phyloP scores from a whole-genome alignment of 2,888 invertebrate genomes.

The Macaria liturata region DNA sequence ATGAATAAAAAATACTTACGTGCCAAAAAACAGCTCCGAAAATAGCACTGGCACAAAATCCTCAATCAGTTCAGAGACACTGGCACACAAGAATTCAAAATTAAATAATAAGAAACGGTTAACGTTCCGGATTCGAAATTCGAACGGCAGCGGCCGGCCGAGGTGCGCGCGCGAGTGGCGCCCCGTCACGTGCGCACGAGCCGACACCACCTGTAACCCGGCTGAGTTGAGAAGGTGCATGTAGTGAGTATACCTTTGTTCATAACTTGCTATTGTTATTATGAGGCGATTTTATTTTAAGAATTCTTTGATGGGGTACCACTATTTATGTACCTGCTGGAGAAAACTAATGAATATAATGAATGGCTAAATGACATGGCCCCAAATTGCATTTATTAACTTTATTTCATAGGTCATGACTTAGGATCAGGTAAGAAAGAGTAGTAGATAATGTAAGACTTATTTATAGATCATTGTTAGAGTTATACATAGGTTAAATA shows the following conservation, averaged over 20 bases:
- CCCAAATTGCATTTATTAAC: no score
- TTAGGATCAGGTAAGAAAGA: no score
- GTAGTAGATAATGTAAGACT: no score
- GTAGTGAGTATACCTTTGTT: slow-evolving; percentile 20
- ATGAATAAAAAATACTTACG: slow-evolving; percentile 39
- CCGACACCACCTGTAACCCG: slow-evolving; percentile 62
- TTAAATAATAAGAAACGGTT: slow-evolving; percentile 54
- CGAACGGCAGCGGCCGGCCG: slow-evolving; percentile 70
- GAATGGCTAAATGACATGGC: no score
- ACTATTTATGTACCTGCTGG: not conserved
- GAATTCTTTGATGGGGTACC: not conserved
- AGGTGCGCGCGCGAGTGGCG: slow-evolving; percentile 80
- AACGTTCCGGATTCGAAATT: slow-evolving; percentile 61
- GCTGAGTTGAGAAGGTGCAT: slow-evolving; percentile 56
- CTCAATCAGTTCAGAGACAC: slow-evolving; percentile 68
- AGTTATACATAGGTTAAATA: no score
- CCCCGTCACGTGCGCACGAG: slow-evolving; percentile 66
- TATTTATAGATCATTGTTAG: no score
- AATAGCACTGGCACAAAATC: slow-evolving; percentile 73
- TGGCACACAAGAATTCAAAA: slow-evolving; percentile 58
- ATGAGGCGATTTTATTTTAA: not conserved
- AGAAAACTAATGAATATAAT: no score
- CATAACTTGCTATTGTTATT: not conserved
- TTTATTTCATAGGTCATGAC: no score
- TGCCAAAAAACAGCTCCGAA: slow-evolving; percentile 51